Evolutionary conservation across 2,797 vertebrate genomes (phyloP), one percentile per base, ranked within the genome.

Genomic region (Cryptoprocta ferox): DNA sequence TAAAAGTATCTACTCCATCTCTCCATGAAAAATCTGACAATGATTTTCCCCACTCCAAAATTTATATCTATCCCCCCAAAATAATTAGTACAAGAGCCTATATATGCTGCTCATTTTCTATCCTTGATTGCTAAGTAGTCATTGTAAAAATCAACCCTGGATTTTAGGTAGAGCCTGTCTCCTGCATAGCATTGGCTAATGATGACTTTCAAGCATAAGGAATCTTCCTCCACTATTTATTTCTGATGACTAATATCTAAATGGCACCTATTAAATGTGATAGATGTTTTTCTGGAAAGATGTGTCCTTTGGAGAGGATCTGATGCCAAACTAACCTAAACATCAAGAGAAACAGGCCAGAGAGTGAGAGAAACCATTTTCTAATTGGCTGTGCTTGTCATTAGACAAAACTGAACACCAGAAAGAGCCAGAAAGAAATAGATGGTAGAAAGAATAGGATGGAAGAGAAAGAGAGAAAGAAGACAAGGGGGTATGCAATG

Each of bases 171-270:
- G 39, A 76, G 48, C 4, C 37, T 32, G 76, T 83, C 26, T 86
- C 19, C n/a, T 76, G 18, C 24, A 80, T 19, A 87, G 30, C 65
- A 79, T 10, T 75, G 56, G 28, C 68, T 94, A 91, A 89, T 91
- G 68, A 53, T 61, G 32, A 93, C 70, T 94, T 97, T 94, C 26
- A 76, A 93, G 50, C 96, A 95, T 89, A 89, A 9, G 48, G 53
- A 53, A 19, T 83, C 48, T 96, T 71, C 16, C 37, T 83, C 84
- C 39, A 89, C 88, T 83, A 85, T 76, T 94, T 93, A 78, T 50
- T 63, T 84, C 19, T 90, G 16, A 45, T 93, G 39, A 95, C 26
- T 89, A 96, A 89, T 80, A 97, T 86, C 76, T 96, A 92, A 95
- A 88, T 93, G 63, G 12, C 11, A 30, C 1, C n/a, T 24, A 80